These are phyloP conservation scores for Drosophila quadrilineata DNA, from an alignment of 1,140 invertebrate genomes.

Conservation along the genomic window DNA sequence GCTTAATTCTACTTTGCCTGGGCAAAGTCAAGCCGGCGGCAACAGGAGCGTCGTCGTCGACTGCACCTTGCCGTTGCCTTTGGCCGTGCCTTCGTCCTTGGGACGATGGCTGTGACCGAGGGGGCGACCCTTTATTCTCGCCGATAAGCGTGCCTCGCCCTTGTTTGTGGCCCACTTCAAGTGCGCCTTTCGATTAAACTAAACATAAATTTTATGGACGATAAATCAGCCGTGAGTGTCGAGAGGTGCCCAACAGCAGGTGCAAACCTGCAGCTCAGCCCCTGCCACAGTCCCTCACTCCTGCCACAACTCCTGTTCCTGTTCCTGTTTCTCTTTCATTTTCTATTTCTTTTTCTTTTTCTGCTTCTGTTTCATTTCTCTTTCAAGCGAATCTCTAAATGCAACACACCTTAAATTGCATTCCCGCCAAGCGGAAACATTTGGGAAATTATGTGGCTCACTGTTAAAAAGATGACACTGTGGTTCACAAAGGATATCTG, in stretches of 20 bases:
- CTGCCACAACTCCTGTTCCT: background rate
- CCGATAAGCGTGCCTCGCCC: constrained; percentile 47
- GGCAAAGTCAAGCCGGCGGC: constrained; percentile 11
- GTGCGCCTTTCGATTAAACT: constrained; percentile 72
- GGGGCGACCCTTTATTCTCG: constrained; percentile 10
- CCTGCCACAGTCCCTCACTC: too few species aligned
- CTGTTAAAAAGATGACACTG: background rate
- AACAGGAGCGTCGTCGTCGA: too few species aligned
- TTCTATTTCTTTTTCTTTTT: background rate
- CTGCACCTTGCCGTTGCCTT: background rate
- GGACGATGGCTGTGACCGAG: background rate
- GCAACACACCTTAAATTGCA: constrained; percentile 6
- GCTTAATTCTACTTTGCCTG: too few species aligned
- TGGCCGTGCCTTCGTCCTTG: background rate
- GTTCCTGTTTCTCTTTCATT: background rate
- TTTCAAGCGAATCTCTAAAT: too few species aligned
- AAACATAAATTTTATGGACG: constrained; percentile 73
- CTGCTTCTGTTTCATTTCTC: background rate
- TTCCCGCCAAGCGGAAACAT: background rate
- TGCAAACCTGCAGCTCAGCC: background rate
- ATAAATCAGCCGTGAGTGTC: constrained; percentile 67
- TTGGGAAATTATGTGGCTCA: background rate
- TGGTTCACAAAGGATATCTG: background rate
- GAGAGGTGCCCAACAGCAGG: constrained; percentile 25
- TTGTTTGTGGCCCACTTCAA: constrained; percentile 45